These are phyloP conservation scores for Drosophila jambulina DNA, from an alignment of 1,140 invertebrate genomes.

Conservation along the genomic window DNA sequence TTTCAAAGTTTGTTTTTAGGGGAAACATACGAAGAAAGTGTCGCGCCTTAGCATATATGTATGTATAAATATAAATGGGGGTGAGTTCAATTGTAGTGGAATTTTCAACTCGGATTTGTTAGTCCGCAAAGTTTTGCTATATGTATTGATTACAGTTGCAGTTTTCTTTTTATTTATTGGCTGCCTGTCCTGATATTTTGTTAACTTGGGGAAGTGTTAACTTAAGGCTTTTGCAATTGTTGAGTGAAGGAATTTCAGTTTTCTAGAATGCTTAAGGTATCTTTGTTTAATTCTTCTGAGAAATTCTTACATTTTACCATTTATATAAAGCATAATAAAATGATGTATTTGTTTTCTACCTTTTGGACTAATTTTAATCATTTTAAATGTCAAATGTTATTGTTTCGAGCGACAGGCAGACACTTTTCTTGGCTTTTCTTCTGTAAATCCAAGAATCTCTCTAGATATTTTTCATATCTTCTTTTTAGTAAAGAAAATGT, in stretches of 20 bases:
- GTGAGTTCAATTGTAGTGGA: constrained; percentile 27
- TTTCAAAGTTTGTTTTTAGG: constrained; percentile 26
- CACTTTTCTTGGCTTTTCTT: background rate
- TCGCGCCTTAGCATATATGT: constrained; percentile 8
- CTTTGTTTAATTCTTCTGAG: background rate
- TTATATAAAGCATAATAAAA: background rate
- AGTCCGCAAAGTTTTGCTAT: constrained; percentile 13
- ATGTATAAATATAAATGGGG: background rate
- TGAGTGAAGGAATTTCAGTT: background rate
- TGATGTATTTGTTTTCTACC: too few species aligned
- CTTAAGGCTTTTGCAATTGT: background rate
- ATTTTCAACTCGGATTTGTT: constrained; percentile 27
- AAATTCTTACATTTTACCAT: background rate
- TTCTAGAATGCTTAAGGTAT: background rate
- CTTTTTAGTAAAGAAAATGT: too few species aligned
- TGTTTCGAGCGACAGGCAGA: background rate
- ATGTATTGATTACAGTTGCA: constrained; percentile 25
- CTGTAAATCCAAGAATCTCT: too few species aligned
- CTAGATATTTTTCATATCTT: background rate
- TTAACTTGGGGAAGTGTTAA: constrained; percentile 1
- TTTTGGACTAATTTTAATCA: background rate
- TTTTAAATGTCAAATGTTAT: background rate
- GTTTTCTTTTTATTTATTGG: constrained; percentile 2
- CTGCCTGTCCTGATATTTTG: background rate
- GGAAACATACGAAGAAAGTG: constrained; percentile 35